These are phyloP conservation scores for Rhyzopertha dominica DNA, from an alignment of 1,140 invertebrate species.

Conservation along the genomic window DNA sequence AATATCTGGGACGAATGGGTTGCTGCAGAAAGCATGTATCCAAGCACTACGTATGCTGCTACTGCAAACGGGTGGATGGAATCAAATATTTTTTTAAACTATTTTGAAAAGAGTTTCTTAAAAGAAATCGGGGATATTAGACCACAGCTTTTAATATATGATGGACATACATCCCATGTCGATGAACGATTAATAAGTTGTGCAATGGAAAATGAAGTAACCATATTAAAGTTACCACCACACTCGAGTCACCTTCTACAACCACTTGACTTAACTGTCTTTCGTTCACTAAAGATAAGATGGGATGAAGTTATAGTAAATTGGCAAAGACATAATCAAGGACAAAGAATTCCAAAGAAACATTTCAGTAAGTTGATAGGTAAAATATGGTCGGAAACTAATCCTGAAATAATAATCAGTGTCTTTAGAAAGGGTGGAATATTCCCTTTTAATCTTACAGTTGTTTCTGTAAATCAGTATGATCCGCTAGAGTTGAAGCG, in stretches of 20 bases:
- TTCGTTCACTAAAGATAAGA: slow-evolving; percentile 20
- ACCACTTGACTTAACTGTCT: slow-evolving; percentile 20
- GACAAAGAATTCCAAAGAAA: too few species aligned
- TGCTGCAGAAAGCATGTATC: slow-evolving; percentile 17
- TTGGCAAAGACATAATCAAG: too few species aligned
- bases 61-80: slow-evolving; percentile 35
- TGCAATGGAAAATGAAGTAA: slow-evolving; percentile 14
- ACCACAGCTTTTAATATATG: slow-evolving; percentile 15
- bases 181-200: not conserved
- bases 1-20: slow-evolving; percentile 29
- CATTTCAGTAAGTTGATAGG: too few species aligned
- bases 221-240: slow-evolving; percentile 19
- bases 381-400: too few species aligned
- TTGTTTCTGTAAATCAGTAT: too few species aligned
- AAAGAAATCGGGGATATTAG: slow-evolving; percentile 11
- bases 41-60: slow-evolving; percentile 28
- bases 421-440: too few species aligned
- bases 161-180: slow-evolving; percentile 16
- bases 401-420: too few species aligned
- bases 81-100: slow-evolving; percentile 26
- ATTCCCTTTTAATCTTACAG: too few species aligned
- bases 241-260: slow-evolving; percentile 25
- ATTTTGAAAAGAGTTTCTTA: slow-evolving; percentile 24
- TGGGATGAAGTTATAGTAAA: slow-evolving; percentile 24
- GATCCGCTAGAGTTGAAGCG: too few species aligned